A percentile compares a stretch with the other conserved stretches of the same genome.
These are phyloP conservation scores for Invenusta paracnida DNA, from an alignment of 2,888 invertebrate genomes.

Conservation along the genomic window DNA sequence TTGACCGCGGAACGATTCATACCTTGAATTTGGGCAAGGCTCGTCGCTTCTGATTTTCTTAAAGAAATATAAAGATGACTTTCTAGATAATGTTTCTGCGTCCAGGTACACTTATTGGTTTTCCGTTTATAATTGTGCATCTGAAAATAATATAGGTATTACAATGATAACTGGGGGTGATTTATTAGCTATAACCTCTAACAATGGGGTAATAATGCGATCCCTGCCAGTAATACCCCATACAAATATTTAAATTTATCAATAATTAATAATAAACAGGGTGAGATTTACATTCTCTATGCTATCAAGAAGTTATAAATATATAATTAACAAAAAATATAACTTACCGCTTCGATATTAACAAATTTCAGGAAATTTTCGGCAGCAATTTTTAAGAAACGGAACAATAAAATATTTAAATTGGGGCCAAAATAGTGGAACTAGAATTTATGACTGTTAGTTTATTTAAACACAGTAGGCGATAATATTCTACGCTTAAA, in stretches of 20 bases:
- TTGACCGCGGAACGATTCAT: neutral
- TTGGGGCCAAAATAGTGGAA: neutral
- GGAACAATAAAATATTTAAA: neutral
- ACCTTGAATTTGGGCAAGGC: neutral
- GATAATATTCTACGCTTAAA: neutral
- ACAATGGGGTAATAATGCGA: neutral
- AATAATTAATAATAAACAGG: neutral
- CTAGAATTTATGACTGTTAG: neutral
- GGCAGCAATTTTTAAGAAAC: neutral
- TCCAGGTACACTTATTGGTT: neutral
- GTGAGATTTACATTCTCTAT: neutral
- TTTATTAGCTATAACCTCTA: neutral
- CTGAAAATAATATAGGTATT: neutral
- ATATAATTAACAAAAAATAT: neutral
- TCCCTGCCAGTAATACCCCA: neutral
- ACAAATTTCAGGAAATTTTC: neutral
- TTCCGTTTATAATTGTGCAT: neutral
- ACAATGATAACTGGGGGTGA: neutral
- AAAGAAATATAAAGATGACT: neutral
- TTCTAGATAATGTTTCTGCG: neutral
- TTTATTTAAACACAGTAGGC: neutral
- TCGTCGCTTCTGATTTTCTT: neutral
- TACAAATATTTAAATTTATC: neutral
- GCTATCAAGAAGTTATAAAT: neutral
- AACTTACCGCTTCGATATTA: neutral